Evolutionary conservation across 1,140 invertebrate species (phyloP).

Genomic region (Parapsyche elsis): DNA sequence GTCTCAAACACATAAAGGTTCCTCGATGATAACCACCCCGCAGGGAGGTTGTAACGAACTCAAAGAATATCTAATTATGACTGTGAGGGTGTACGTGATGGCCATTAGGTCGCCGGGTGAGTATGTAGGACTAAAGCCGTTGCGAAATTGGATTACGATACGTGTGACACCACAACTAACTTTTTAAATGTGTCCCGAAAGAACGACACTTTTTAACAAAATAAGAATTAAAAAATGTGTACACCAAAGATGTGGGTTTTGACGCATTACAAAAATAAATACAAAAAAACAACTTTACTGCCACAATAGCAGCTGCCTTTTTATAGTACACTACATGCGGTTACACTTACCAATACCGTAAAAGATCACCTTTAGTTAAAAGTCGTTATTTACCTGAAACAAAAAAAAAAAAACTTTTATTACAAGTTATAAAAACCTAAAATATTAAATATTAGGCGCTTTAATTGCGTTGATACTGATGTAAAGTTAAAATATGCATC

Average conservation of each 20-base stretch:
- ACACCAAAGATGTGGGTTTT: no score
- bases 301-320: no score
- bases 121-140: neutral
- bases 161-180: neutral
- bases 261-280: no score
- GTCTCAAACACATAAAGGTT: neutral
- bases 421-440: no score
- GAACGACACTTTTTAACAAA: no score
- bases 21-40: neutral
- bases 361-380: neutral
- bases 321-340: neutral
- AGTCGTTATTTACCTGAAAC: neutral
- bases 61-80: slow-evolving; percentile 12
- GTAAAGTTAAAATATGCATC: no score
- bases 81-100: neutral
- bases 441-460: no score
- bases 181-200: no score
- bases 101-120: neutral
- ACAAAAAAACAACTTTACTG: no score
- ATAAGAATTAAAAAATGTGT: no score
- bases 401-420: neutral
- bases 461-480: no score
- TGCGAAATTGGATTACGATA: neutral
- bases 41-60: neutral
- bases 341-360: neutral